These are phyloP conservation scores for Lucilia sericata DNA, from an alignment of 1,140 invertebrate species.

Conservation along the genomic window DNA sequence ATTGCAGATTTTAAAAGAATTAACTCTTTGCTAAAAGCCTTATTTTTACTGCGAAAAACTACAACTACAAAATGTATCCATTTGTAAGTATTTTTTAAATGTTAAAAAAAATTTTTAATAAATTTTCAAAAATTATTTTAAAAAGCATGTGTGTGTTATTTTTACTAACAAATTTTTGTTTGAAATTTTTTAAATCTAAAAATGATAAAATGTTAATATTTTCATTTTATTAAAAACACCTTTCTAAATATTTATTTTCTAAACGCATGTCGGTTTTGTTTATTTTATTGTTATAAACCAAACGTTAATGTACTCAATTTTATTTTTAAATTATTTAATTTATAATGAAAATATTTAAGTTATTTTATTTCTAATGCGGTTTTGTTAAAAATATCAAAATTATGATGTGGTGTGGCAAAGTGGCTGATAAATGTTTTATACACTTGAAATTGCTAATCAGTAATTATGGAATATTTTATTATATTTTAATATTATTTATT, in stretches of 20 bases:
- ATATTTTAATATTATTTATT: no score
- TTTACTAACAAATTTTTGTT: not conserved
- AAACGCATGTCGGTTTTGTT: no score
- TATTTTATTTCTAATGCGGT: not conserved
- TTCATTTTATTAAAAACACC: no score
- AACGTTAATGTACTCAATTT: no score
- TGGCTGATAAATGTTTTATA: conserved; percentile 1
- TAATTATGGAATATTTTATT: not conserved
- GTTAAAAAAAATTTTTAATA: no score
- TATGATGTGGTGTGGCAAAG: conserved; percentile 35
- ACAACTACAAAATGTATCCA: conserved; percentile 48
- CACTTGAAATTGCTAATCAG: not conserved
- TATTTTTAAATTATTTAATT: no score
- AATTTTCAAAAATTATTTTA: no score
- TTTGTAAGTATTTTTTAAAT: conserved; percentile 46
- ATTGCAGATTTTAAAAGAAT: conserved; percentile 27
- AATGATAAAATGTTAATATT: no score
- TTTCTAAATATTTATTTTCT: no score
- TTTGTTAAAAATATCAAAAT: not conserved
- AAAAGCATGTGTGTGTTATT: not conserved
- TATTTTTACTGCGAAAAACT: not conserved
- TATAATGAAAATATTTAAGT: not conserved
- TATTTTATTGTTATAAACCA: no score
- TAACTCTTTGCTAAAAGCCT: not conserved
- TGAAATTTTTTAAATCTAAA: not conserved